phyloP scores from a whole-genome alignment of 2,113 vertebrate genomes.

The Arvicanthis niloticus region DNA sequence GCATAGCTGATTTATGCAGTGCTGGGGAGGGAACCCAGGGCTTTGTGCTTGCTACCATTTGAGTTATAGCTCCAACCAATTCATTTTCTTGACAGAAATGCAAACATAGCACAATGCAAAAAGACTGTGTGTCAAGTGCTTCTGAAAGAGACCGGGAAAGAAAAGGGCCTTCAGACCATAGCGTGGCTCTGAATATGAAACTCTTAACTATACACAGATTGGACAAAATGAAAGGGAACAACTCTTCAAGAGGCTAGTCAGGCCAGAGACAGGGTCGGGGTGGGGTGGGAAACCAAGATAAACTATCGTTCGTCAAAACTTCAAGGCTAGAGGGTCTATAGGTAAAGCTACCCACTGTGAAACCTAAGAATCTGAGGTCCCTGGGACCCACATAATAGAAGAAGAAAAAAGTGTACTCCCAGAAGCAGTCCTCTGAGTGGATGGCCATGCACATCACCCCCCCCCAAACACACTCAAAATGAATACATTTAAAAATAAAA shows the following conservation, averaged over 20 bases:
- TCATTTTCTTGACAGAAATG: conserved; percentile 25
- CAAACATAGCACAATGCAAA: conserved; percentile 5
- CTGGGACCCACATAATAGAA: neutral
- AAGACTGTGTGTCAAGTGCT: neutral
- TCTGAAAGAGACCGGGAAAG: conserved; percentile 13
- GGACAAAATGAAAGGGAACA: neutral
- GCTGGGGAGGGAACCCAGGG: neutral
- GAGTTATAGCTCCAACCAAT: neutral
- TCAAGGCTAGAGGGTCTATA: neutral
- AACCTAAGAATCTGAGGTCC: neutral
- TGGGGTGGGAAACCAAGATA: neutral
- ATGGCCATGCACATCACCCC: too few relatives aligned
- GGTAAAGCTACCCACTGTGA: neutral
- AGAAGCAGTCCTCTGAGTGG: neutral
- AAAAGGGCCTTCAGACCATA: neutral
- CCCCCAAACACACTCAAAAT: neutral
- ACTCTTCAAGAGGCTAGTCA: neutral
- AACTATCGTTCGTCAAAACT: neutral
- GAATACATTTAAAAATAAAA: neutral
- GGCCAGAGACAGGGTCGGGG: neutral
- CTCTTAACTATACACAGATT: neutral
- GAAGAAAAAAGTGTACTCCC: neutral
- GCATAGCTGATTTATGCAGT: neutral
- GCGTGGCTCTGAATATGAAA: neutral
- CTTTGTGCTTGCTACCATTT: neutral